phyloP scores from a whole-genome alignment of 2,888 invertebrate genomes.

The Tricholauxania praeusta region DNA sequence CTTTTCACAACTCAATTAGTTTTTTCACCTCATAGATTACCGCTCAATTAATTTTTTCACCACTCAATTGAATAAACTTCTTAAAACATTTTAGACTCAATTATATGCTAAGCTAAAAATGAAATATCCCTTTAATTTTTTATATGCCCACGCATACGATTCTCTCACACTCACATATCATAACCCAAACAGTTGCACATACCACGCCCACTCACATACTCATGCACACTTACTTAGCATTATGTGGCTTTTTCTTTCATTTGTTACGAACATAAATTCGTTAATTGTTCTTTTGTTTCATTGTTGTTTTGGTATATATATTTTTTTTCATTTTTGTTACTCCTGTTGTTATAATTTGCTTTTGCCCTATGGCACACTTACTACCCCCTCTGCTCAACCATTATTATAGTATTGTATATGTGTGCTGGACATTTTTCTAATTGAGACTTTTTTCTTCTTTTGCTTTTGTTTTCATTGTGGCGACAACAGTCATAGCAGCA shows the following conservation, averaged over 20 bases:
- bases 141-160: no score
- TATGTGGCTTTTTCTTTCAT: background rate
- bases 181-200: background rate
- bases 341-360: slow-evolving; percentile 1
- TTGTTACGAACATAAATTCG: background rate
- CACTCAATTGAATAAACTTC: no score
- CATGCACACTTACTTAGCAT: background rate
- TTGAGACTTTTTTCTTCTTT: background rate
- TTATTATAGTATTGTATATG: background rate
- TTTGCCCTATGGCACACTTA: slow-evolving; percentile 38
- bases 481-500: background rate
- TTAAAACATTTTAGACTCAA: no score
- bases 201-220: background rate
- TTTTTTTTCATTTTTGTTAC: background rate
- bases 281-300: slow-evolving; percentile 5
- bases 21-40: no score
- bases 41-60: no score
- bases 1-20: no score
- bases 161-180: background rate
- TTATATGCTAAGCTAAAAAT: no score
- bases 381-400: no score
- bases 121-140: no score
- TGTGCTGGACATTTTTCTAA: background rate
- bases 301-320: background rate
- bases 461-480: background rate